Base-by-base conservation (phyloP, 2,888 invertebrate genomes). In the Sarcophaga caerulescens region DNA sequence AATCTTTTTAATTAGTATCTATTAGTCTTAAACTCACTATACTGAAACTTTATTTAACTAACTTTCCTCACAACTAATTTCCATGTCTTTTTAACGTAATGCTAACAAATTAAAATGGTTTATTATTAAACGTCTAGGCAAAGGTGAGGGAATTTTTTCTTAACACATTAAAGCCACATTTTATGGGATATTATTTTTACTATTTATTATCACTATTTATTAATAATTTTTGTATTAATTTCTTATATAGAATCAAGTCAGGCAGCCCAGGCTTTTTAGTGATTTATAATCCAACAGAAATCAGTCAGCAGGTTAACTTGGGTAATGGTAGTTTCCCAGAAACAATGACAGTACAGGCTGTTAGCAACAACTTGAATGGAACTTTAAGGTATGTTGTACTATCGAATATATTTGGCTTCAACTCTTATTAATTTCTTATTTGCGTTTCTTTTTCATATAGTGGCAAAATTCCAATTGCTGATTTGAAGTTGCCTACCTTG, bases 191-290 rank as follows among this genome's bases (percentile, higher is more conserved):
- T n/a, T 45, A n/a, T 47, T 62, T 62, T 14, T 11, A 62, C 52
- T 60, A 57, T 63, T 52, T 19, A 6, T 70, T 21, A 35, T 78
- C 1, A 19, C 14, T 45, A 59, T 52, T 77, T 10, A 45, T 12
- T 62, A 14, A 59, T 19, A 68, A 23, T 19, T 76, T 62, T 73
- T 66, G 52, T 44, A 69, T 74, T 35, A 62, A 65, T 63, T 68
- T 57, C 69, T 70, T 8, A 17, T 17, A 19, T 81, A 97, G 97
- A 93, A 94, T 96, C 91, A 96, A 96, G 92, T 93, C 95, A 21
- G 96, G 96, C 0, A 96, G 95, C 93, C 96, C 96, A 1, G 97
- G 97, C 23, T 96, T 95, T 93, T 93, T 96, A 89, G 95, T 96
- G 35, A 95, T 96, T 71, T 95, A 95, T 90, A 97, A 97, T 93